Evolutionary conservation across 2,797 vertebrate species (phyloP), one percentile per base, ranked within the genome.

Genomic region (Clarias pachynema): DNA sequence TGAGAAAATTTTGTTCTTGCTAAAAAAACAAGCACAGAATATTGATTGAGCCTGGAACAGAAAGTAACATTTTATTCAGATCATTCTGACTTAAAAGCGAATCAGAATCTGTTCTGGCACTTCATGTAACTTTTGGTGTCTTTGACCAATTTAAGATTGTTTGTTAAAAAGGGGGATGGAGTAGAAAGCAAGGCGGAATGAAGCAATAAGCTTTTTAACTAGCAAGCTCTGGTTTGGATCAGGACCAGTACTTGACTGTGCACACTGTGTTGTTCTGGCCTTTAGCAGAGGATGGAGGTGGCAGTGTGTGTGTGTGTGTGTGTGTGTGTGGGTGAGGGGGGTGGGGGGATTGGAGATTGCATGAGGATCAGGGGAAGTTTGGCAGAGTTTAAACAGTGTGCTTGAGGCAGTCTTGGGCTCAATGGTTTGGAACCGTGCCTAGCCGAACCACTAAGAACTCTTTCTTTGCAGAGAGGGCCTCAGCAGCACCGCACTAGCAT

Each of bases 231-330:
- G 89, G 86, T 91, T 92, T 95, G 92, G 93, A 94, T 90, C 86
- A 84, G 88, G 40, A 93, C 93, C 93, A 95, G 87, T 84, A 80
- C 85, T 88, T 94, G 89, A 93, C 89, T 87, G 85, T 91, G 87
- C 84, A 81, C 86, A 87, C 90, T 89, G 89, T 90, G 91, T 91
- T 93, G 91, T 89, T 86, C 92, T 93, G 93, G 92, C 91, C 83
- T 40, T 24, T 49, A 88, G 91, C 91, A 84, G 86, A 86, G 89
- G 86, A 86, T 86, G 85, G 87, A 16, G 77, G 57, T 40, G 73
- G 75, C 29, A 31, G 40, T 79, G 22, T 5, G 63, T 18, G 63
- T 75, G 57, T 49, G 44, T 49, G 44, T 14, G 49, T 49, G 49
- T 49, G 44, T 12, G 44, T 49, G 44, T 49, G 40, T 6, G 44